Conservation (phyloP, 2,888 invertebrate genomes). For the Artemia sinica region DNA sequence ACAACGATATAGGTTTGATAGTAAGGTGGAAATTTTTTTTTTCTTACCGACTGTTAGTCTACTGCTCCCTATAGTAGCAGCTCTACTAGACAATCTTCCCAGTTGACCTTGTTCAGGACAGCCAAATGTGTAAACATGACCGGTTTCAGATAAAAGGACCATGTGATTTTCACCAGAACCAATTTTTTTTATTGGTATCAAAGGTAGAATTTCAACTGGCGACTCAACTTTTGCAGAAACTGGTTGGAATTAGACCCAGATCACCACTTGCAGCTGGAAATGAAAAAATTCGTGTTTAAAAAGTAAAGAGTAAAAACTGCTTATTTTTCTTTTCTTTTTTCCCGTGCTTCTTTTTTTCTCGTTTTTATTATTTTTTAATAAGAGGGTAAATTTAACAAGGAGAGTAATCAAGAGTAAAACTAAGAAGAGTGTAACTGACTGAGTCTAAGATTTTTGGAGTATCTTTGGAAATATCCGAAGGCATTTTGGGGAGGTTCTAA, state of each 20-base stretch:
- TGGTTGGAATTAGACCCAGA: slow-evolving; percentile 59
- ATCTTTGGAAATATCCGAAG: too few species aligned
- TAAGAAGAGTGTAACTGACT: too few species aligned
- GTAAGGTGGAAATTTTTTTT: background rate
- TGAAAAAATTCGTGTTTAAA: too few species aligned
- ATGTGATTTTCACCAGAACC: slow-evolving; percentile 87
- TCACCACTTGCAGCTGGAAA: slow-evolving; percentile 60
- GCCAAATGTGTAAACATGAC: slow-evolving; percentile 62
- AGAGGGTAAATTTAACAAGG: too few species aligned
- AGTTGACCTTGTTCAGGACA: slow-evolving; percentile 90
- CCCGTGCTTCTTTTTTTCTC: too few species aligned
- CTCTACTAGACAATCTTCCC: slow-evolving; percentile 61
- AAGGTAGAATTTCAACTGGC: slow-evolving; percentile 39
- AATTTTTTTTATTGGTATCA: slow-evolving; percentile 52
- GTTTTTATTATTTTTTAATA: too few species aligned
- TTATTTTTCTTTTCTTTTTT: too few species aligned
- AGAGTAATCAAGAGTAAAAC: too few species aligned
- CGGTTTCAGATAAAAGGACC: slow-evolving; percentile 51
- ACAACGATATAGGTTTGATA: background rate
- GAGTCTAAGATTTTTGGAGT: too few species aligned
- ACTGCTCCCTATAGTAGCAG: slow-evolving; percentile 42
- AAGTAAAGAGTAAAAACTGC: too few species aligned
- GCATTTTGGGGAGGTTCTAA: too few species aligned
- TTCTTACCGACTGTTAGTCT: slow-evolving; percentile 26
- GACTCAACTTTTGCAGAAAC: slow-evolving; percentile 41